Percentiles rank a stretch among this genome's conserved stretches.
These are phyloP conservation scores for Magallana nippona DNA, from an alignment of 2,888 invertebrate species.

Conservation along the genomic window DNA sequence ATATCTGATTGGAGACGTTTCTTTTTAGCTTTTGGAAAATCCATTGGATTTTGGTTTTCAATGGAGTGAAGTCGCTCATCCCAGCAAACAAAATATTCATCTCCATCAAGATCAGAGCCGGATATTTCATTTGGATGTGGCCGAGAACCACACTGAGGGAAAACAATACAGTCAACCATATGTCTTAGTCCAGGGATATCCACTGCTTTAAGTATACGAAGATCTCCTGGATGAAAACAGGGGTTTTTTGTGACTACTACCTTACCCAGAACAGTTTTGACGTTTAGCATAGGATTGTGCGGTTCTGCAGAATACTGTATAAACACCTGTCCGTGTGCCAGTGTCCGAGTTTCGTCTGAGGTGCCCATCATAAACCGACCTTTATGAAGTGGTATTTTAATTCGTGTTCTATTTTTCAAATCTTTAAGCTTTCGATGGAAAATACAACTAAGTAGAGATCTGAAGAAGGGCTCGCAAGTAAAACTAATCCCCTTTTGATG, in stretches of 20 bases:
- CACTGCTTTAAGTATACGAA: constrained; percentile 75
- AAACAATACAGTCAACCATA: constrained; percentile 79
- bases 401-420: constrained; percentile 29
- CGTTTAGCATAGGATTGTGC: constrained; percentile 49
- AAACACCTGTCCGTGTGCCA: constrained; percentile 75
- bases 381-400: constrained; percentile 14
- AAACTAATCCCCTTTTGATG: constrained; percentile 28
- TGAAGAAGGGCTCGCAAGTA: constrained; percentile 38
- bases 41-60: constrained; percentile 40
- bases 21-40: constrained; percentile 5
- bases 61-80: constrained; percentile 56
- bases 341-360: constrained; percentile 73
- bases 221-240: constrained; percentile 79
- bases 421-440: constrained; percentile 36
- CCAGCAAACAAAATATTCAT: constrained; percentile 79
- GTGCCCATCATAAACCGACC: constrained; percentile 64
- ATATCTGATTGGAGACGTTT: too few species aligned
- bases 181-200: constrained; percentile 65
- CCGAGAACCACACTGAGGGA: constrained; percentile 77
- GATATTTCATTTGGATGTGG: constrained; percentile 80
- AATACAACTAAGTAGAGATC: constrained; percentile 34
- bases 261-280: constrained; percentile 62
- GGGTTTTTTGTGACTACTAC: constrained; percentile 80
- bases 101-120: constrained; percentile 80
- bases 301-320: constrained; percentile 56